Evolutionary conservation across 2,797 vertebrate species (phyloP).

Genomic region (Phrynocephalus forsythii): DNA sequence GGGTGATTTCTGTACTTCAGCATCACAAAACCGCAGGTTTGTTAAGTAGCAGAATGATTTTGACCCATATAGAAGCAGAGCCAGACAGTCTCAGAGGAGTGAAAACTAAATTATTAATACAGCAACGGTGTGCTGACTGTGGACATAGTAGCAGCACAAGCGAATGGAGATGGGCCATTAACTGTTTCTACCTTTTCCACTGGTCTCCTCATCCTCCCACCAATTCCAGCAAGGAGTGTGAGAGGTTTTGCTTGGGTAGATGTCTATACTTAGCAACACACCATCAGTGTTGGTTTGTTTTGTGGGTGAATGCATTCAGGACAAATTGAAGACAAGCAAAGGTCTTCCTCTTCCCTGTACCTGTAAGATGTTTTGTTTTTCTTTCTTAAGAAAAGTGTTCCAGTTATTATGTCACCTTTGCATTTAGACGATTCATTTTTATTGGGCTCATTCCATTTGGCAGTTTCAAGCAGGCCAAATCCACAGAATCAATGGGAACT

Average conservation of each 20-base stretch:
- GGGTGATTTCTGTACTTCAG: background rate
- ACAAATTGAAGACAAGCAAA: background rate
- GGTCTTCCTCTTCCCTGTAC: too few relatives aligned
- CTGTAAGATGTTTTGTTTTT: too few relatives aligned
- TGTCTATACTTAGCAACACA: background rate
- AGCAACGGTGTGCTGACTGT: background rate
- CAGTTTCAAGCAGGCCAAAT: too few relatives aligned
- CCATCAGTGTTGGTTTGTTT: background rate
- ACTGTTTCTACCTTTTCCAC: background rate
- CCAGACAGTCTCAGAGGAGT: conserved; percentile 23
- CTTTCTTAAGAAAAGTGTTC: background rate
- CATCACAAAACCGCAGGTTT: background rate
- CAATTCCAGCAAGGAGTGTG: background rate
- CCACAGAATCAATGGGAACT: too few relatives aligned
- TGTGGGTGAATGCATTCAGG: background rate
- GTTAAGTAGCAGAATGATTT: conserved; percentile 19
- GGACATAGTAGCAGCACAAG: background rate
- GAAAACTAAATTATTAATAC: conserved; percentile 28
- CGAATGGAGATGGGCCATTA: conserved; percentile 7
- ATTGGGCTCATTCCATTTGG: background rate
- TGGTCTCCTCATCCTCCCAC: background rate
- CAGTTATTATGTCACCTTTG: background rate
- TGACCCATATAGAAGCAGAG: conserved; percentile 26
- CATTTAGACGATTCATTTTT: background rate
- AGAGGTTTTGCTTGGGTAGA: background rate